A percentile compares a stretch with the other conserved stretches of the same genome.
These are phyloP conservation scores for Lampris incognitus DNA, from an alignment of 2,113 vertebrate species.

Conservation along the genomic window DNA sequence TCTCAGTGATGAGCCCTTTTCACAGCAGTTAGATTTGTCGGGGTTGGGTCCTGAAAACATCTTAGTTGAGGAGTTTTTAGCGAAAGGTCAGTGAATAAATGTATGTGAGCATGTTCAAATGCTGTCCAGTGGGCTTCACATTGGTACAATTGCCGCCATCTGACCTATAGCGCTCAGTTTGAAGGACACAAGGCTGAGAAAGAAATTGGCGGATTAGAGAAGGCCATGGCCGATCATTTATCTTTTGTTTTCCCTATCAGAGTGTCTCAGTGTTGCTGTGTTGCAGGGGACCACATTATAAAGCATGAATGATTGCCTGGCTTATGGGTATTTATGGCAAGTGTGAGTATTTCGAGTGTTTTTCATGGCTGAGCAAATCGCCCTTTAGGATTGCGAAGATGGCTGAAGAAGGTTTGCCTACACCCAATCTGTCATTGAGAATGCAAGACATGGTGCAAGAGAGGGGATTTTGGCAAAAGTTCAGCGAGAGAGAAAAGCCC, in stretches of 20 bases:
- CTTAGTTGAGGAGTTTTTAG: slow-evolving; percentile 49
- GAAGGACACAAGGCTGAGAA: slow-evolving; percentile 73
- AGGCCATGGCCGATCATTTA: slow-evolving; percentile 73
- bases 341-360: slow-evolving; percentile 75
- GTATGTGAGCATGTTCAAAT: slow-evolving; percentile 51
- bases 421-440: slow-evolving; percentile 53
- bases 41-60: slow-evolving; percentile 42
- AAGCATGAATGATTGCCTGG: slow-evolving; percentile 75
- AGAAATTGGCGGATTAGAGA: slow-evolving; percentile 78
- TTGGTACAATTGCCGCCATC: slow-evolving; percentile 47
- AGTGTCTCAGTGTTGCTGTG: slow-evolving; percentile 56
- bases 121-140: slow-evolving; percentile 39
- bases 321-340: slow-evolving; percentile 77
- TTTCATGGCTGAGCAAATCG: slow-evolving; percentile 73
- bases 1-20: slow-evolving; percentile 42
- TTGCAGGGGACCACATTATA: slow-evolving; percentile 71
- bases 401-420: slow-evolving; percentile 47
- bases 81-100: slow-evolving; percentile 73
- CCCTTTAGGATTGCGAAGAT: slow-evolving; percentile 75
- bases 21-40: slow-evolving; percentile 40
- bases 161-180: slow-evolving; percentile 44
- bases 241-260: slow-evolving; percentile 78
- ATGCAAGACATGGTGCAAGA: slow-evolving; percentile 41
- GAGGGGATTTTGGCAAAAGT: slow-evolving; percentile 37
- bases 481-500: slow-evolving; percentile 37